Evolutionary conservation across 2,888 invertebrate species (phyloP).

Genomic region (Cephus sareptanus): DNA sequence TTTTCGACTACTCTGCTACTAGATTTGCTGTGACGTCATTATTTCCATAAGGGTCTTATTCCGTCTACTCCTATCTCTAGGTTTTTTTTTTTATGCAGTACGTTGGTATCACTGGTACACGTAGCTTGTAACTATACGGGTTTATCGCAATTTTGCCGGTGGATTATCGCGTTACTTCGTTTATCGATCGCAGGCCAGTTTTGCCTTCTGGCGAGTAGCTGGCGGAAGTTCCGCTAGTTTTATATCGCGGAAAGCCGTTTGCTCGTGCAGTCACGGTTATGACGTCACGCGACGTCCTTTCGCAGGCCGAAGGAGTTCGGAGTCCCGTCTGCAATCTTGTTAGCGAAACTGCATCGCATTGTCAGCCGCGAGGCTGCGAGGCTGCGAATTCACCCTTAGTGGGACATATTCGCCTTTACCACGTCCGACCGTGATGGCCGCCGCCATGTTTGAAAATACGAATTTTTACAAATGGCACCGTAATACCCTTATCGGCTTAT

Average conservation of each 20-base stretch:
- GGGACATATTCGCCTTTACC: background rate
- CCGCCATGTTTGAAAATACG: too few species aligned
- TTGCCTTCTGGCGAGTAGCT: background rate
- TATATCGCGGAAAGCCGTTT: background rate
- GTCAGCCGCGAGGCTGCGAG: background rate
- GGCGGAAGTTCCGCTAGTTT: background rate
- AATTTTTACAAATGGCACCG: too few species aligned
- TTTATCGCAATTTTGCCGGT: background rate
- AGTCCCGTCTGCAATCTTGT: background rate
- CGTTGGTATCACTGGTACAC: too few species aligned
- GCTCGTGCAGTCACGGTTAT: background rate
- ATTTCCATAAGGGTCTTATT: too few species aligned
- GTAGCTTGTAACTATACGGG: background rate
- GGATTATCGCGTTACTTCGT: background rate
- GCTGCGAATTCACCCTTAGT: background rate
- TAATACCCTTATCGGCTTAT: too few species aligned
- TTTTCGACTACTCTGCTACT: too few species aligned
- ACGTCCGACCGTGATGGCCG: too few species aligned
- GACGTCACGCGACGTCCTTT: background rate
- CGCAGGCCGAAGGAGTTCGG: background rate
- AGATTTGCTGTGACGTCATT: too few species aligned
- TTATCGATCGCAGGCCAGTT: background rate
- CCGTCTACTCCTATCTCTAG: too few species aligned
- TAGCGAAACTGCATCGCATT: background rate
- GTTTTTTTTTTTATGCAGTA: background rate